Base-by-base conservation (phyloP, 2,113 vertebrate species). In the Saguinus midas region DNA sequence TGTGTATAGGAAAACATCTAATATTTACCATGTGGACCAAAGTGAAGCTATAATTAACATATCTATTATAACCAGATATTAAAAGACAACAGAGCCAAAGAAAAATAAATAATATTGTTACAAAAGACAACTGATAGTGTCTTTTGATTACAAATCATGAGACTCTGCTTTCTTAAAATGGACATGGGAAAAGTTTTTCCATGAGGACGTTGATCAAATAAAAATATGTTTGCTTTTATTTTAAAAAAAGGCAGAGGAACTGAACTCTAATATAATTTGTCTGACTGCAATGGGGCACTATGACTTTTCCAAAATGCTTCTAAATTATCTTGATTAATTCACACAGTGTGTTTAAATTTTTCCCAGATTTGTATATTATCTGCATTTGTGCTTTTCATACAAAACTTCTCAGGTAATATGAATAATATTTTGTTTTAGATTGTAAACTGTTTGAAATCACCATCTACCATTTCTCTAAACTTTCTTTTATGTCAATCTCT, bases 11-110 rank as follows among this genome's bases (percentile, higher is more conserved):
- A 96, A 95, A 97, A 91, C 37, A 94, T 37, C 37, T 23, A 97
- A 96, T 97, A 90, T 93, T 96, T 98, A 91, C 84, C 43, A 52
- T 78, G 32, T n/a, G 94, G 16, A 91, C 20, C 21, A 90, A 97
- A 94, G 23, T 88, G 68, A 25, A 96, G 35, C 14, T 2, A 6
- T 94, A 95, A 97, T 96, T 91, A 95, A 88, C 80, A 95, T 52
- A 97, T 90, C 3, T 90, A 64, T 95, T 94, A 97, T 94, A 97
- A 96, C 70, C 4, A 97, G 48, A 66, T 96, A 97, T 29, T 78
- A 97, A 98, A 73, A 29, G 86, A 94, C 61, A 83, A 80, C 21
- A 97, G 29, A 90, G 12, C n/a, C 68, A 96, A 90, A 88, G 70
- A 76, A 95, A 97, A 97, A 85, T 83, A 95, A 95, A 95, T 57